Evolutionary conservation across 2,797 vertebrate genomes (phyloP).

Genomic region (Acipenser transmontanus): DNA sequence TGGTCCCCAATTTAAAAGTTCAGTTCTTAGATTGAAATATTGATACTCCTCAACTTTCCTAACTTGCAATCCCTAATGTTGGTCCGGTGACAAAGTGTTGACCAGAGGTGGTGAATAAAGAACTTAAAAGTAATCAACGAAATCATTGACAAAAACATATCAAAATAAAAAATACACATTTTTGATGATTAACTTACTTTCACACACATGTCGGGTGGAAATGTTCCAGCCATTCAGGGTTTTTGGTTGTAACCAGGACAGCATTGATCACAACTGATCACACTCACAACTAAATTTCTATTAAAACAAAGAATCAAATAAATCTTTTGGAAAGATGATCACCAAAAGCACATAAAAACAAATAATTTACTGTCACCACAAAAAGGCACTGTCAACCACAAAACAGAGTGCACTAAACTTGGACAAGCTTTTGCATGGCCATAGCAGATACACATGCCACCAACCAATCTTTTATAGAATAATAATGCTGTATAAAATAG

Average conservation of each 20-base stretch:
- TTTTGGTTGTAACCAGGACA: conserved; percentile 93
- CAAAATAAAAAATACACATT: no score
- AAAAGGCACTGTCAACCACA: no score
- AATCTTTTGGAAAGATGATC: conserved; percentile 16
- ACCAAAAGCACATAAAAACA: conserved; percentile 16
- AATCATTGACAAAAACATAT: no score
- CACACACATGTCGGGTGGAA: conserved; percentile 81
- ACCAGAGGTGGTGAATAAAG: no score
- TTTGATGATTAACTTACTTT: conserved; percentile 64
- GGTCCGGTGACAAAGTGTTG: no score
- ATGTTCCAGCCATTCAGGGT: conserved; percentile 90
- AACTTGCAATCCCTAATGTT: no score
- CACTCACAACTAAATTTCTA: conserved; percentile 93
- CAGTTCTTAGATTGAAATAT: no score
- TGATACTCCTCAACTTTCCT: no score
- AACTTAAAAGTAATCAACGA: no score
- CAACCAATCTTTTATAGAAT: conserved; percentile 92
- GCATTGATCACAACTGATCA: conserved; percentile 88
- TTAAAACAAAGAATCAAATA: conserved; percentile 15
- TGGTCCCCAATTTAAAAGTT: no score
- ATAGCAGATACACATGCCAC: conserved; percentile 99
- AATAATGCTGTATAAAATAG: conserved; percentile 82
- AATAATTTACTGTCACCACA: no score
- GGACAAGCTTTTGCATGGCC: conserved; percentile 92
- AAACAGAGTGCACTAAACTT: conserved; percentile 52